Percentiles rank a stretch among this genome's conserved stretches.
Conservation (phyloP, 2,888 invertebrate species). For the Drosophila parthenogenetica region DNA sequence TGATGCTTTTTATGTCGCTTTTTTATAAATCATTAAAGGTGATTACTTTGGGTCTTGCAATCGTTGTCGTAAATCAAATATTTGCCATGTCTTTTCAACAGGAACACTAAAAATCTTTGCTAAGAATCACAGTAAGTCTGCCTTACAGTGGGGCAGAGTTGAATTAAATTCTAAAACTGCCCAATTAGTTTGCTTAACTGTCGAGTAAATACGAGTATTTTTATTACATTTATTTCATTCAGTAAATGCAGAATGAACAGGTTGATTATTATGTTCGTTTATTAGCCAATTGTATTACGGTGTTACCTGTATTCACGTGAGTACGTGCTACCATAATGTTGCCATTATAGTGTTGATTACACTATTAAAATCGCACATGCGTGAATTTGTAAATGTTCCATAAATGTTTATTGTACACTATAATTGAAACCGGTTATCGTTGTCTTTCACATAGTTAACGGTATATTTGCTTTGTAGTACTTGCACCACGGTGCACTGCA, state of each 20-base stretch:
- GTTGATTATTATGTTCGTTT: slow-evolving; percentile 16
- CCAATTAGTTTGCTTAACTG: too few species aligned
- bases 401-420: slow-evolving; percentile 3
- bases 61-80: too few species aligned
- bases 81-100: too few species aligned
- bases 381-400: slow-evolving; percentile 47
- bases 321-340: slow-evolving; percentile 48
- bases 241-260: slow-evolving; percentile 23
- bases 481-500: slow-evolving; percentile 24
- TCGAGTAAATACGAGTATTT: too few species aligned
- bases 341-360: slow-evolving; percentile 45
- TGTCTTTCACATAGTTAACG: not conserved
- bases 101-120: too few species aligned
- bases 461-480: not conserved
- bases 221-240: not conserved
- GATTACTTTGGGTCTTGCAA: not conserved
- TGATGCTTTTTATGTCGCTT: not conserved
- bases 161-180: not conserved
- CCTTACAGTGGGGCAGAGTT: not conserved
- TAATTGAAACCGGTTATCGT: slow-evolving; percentile 37
- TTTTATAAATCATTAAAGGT: not conserved
- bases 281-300: not conserved
- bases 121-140: too few species aligned
- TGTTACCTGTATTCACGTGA: slow-evolving; percentile 18
- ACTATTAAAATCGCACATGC: slow-evolving; percentile 52